These are phyloP conservation scores for Mylabris phalerata DNA, from an alignment of 1,140 invertebrate species.

Conservation along the genomic window DNA sequence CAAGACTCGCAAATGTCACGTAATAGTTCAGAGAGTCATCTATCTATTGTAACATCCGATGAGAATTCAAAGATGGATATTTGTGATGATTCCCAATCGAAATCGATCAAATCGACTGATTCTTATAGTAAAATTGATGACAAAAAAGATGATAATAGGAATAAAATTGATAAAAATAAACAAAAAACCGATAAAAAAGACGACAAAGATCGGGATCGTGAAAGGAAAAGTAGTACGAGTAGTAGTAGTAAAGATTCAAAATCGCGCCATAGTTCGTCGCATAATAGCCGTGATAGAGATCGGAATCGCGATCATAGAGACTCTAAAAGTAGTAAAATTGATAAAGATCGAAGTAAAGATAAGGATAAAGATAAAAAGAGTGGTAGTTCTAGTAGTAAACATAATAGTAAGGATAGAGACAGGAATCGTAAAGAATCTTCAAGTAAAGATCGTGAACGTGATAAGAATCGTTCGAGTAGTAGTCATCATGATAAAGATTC, in stretches of 20 bases:
- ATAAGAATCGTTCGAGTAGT: conserved; percentile 40
- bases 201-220: conserved; percentile 14
- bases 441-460: conserved; percentile 23
- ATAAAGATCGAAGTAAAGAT: conserved; percentile 20
- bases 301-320: conserved; percentile 26
- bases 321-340: conserved; percentile 22
- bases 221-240: conserved; percentile 37
- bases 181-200: conserved; percentile 12
- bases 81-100: conserved; percentile 28
- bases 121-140: conserved; percentile 4
- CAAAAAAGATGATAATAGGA: conserved; percentile 3
- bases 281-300: conserved; percentile 37
- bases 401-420: conserved; percentile 36
- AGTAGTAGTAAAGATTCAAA: conserved; percentile 40
- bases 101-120: not conserved
- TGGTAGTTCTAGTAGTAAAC: conserved; percentile 17
- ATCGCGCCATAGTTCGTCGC: conserved; percentile 26
- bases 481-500: conserved; percentile 28
- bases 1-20: conserved; percentile 53
- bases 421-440: conserved; percentile 14
- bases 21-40: conserved; percentile 52
- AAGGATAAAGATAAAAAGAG: conserved; percentile 18
- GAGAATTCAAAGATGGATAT: conserved; percentile 39
- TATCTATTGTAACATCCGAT: conserved; percentile 48
- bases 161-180: conserved; percentile 11